Evolutionary conservation across 1,140 invertebrate genomes (phyloP).

Genomic region (Sycophila sp.): DNA sequence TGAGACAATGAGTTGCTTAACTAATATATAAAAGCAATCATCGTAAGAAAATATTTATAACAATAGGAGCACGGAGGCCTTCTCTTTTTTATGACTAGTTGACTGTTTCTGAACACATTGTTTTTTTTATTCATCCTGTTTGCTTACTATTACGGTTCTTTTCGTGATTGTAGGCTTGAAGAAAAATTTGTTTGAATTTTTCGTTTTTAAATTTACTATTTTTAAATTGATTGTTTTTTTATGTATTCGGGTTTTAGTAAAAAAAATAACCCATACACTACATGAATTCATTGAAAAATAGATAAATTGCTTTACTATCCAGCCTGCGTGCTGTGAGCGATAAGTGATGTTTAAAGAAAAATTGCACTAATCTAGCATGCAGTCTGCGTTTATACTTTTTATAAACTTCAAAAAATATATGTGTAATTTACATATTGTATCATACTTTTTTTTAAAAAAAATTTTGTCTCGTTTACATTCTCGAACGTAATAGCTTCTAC

Average conservation of each 20-base stretch:
- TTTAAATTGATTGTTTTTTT: not conserved
- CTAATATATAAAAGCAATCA: conserved; percentile 10
- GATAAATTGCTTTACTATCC: not conserved
- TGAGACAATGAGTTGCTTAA: conserved; percentile 5
- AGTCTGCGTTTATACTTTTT: conserved; percentile 18
- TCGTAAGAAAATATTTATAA: conserved; percentile 27
- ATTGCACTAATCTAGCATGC: conserved; percentile 17
- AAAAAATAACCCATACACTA: conserved; percentile 10
- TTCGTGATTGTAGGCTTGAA: not conserved
- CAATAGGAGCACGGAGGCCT: conserved; percentile 32
- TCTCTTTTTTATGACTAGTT: conserved; percentile 39
- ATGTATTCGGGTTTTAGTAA: not conserved
- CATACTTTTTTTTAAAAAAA: not conserved
- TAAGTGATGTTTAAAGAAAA: conserved; percentile 14
- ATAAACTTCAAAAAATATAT: conserved; percentile 33
- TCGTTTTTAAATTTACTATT: not conserved
- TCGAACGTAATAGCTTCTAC: not conserved
- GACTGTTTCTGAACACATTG: conserved; percentile 28
- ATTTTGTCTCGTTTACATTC: not conserved
- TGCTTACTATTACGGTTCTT: conserved; percentile 21
- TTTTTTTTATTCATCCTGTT: conserved; percentile 16
- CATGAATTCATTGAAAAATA: conserved; percentile 25
- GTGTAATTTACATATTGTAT: not conserved
- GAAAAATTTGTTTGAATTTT: not conserved
- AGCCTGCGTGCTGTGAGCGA: conserved; percentile 32